phyloP scores from a whole-genome alignment of 2,888 invertebrate species.

The Acanthoscelides obtectus region DNA sequence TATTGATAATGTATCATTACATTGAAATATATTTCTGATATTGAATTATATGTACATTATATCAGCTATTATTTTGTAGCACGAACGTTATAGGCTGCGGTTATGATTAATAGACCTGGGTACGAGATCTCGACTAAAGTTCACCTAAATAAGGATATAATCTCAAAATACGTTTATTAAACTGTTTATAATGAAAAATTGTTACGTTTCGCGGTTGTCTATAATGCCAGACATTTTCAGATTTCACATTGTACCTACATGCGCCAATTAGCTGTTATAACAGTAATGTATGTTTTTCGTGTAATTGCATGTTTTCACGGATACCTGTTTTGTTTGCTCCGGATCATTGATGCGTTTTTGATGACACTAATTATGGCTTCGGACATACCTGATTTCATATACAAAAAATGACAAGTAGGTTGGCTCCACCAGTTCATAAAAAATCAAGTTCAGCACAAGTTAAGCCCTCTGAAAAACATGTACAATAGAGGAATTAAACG shows the following conservation, averaged over 20 bases:
- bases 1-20: not conserved
- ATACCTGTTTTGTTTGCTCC: not conserved
- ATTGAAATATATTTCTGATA: not conserved
- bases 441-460: too few species aligned
- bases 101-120: not conserved
- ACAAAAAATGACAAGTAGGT: too few species aligned
- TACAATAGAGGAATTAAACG: too few species aligned
- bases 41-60: not conserved
- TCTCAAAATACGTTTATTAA: not conserved
- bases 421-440: too few species aligned
- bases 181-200: not conserved
- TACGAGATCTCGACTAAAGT: not conserved
- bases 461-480: too few species aligned
- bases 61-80: not conserved
- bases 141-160: not conserved
- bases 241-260: not conserved
- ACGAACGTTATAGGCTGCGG: not conserved
- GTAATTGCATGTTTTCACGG: not conserved
- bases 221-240: not conserved
- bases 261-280: not conserved
- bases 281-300: not conserved
- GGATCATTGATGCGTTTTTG: not conserved
- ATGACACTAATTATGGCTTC: not conserved
- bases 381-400: too few species aligned
- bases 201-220: not conserved